These are phyloP conservation scores for Cyrtodaria siliqua DNA, from an alignment of 2,888 invertebrate species.

Conservation along the genomic window DNA sequence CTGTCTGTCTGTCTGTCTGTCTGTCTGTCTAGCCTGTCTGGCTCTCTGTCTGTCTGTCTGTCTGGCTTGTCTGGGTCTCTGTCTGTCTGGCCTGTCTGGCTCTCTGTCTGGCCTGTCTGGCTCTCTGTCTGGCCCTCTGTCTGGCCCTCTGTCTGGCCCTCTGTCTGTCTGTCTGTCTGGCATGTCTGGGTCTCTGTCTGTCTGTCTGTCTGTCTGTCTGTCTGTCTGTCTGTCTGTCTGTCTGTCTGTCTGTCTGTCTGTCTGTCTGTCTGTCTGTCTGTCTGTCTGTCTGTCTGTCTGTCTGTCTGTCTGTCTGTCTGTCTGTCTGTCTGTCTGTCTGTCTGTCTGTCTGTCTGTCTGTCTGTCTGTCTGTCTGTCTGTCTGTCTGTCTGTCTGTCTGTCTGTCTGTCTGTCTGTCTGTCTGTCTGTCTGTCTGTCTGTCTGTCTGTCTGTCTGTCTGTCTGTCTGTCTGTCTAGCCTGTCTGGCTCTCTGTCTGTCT, in stretches of 20 bases:
- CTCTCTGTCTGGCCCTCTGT: too few relatives aligned
- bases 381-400: constrained; percentile 4
- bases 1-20: too few relatives aligned
- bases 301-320: constrained; percentile 4
- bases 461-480: constrained; percentile 1
- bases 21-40: too few relatives aligned
- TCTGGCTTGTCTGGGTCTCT: too few relatives aligned
- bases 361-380: constrained; percentile 4
- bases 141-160: too few relatives aligned
- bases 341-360: constrained; percentile 4
- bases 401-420: constrained; percentile 4
- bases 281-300: constrained; percentile 4
- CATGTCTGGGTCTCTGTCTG: too few relatives aligned
- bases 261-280: not conserved
- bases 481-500: too few relatives aligned
- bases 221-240: constrained; percentile 4
- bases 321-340: constrained; percentile 4
- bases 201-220: too few relatives aligned
- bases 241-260: constrained; percentile 4
- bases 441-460: constrained; percentile 4
- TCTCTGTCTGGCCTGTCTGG: too few relatives aligned
- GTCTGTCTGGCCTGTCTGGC: too few relatives aligned
- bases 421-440: constrained; percentile 4
- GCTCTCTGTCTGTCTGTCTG: too few relatives aligned
- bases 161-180: too few relatives aligned